These are phyloP conservation scores for Microctenopoma stevenorrisi DNA, from an alignment of 2,797 vertebrate species.

Conservation along the genomic window DNA sequence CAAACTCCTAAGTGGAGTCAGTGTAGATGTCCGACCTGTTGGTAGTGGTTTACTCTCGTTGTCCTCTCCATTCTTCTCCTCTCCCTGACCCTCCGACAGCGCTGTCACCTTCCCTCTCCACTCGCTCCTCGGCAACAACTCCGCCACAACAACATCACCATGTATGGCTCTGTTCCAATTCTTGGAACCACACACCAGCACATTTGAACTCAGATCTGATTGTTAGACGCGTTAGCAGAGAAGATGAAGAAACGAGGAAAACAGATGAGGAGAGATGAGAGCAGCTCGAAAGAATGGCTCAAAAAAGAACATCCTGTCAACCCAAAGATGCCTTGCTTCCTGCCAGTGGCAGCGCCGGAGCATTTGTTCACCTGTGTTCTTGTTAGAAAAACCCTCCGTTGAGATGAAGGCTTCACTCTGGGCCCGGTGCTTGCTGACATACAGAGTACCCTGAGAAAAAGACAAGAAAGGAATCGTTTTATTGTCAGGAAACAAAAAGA, in stretches of 20 bases:
- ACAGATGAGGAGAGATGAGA: not conserved
- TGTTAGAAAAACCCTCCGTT: constrained; percentile 83
- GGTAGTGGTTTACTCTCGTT: constrained; percentile 86
- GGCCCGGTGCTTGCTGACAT: constrained; percentile 92
- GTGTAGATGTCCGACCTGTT: constrained; percentile 83
- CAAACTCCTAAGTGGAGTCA: not conserved
- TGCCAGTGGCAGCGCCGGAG: not conserved
- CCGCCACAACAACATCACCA: constrained; percentile 89
- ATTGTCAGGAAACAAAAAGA: not conserved
- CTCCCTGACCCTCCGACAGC: constrained; percentile 86
- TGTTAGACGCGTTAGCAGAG: not conserved
- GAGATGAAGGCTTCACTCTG: constrained; percentile 90
- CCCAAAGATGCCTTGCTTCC: too few species aligned
- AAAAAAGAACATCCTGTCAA: not conserved
- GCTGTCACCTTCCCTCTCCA: constrained; percentile 89
- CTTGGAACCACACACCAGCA: constrained; percentile 88
- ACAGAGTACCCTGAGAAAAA: constrained; percentile 87
- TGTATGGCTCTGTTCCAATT: constrained; percentile 93
- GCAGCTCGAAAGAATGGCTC: not conserved
- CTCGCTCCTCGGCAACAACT: constrained; percentile 88
- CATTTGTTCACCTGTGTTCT: constrained; percentile 83
- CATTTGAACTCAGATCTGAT: constrained; percentile 86
- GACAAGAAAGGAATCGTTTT: not conserved
- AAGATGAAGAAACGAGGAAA: not conserved
- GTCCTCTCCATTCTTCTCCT: constrained; percentile 86